Conservation (phyloP, 2,113 vertebrate species). For the Heterochromis multidens region DNA sequence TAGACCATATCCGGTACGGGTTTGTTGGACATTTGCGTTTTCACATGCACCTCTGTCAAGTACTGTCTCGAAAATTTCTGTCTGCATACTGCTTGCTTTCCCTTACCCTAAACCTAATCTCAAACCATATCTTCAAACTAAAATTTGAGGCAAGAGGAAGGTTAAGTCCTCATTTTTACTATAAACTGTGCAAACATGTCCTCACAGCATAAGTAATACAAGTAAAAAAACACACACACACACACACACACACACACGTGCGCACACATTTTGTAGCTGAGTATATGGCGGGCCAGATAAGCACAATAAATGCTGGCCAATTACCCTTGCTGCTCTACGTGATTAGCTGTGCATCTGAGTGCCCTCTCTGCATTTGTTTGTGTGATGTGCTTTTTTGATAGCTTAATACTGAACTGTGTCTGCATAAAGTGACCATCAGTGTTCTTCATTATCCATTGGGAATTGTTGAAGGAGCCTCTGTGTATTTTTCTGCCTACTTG, state of each 20-base stretch:
- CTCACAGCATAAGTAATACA: neutral
- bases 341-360: slow-evolving; percentile 50
- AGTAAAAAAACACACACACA: neutral
- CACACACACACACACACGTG: neutral
- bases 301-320: slow-evolving; percentile 66
- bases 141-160: neutral
- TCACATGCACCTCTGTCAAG: neutral
- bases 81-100: neutral
- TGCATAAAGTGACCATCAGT: slow-evolving; percentile 40
- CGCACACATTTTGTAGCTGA: slow-evolving; percentile 20
- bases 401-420: slow-evolving; percentile 24
- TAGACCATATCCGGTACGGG: neutral
- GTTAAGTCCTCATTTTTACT: neutral
- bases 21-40: neutral
- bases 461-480: slow-evolving; percentile 17
- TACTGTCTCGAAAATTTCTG: neutral
- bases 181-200: neutral
- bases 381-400: slow-evolving; percentile 28
- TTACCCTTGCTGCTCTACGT: slow-evolving; percentile 57
- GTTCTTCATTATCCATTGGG: neutral
- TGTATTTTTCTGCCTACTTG: neutral
- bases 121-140: neutral
- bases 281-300: slow-evolving; percentile 62
- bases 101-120: neutral
- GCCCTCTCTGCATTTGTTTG: slow-evolving; percentile 34